A percentile compares a stretch with the other conserved stretches of the same genome.
phyloP scores from a whole-genome alignment of 1,140 invertebrate species.

The Euura saliciscinereae region DNA sequence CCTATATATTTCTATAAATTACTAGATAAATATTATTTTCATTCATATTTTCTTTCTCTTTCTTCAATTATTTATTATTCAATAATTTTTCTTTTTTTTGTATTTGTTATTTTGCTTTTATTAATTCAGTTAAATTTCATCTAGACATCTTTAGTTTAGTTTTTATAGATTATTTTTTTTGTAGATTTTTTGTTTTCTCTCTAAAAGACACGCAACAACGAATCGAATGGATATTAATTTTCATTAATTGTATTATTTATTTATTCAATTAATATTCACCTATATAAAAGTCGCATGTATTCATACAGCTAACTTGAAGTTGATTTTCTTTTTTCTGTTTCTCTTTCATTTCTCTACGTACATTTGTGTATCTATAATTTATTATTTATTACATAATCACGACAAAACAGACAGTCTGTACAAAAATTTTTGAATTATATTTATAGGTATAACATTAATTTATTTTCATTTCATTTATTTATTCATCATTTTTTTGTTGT shows the following conservation, averaged over 20 bases:
- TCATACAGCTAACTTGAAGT: neutral
- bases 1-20: neutral
- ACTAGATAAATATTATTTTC: neutral
- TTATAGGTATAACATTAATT: neutral
- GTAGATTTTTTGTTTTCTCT: slow-evolving; percentile 15
- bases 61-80: neutral
- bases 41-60: neutral
- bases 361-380: neutral
- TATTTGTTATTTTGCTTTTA: neutral
- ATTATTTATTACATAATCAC: neutral
- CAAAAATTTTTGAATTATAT: neutral
- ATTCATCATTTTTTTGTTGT: no score
- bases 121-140: slow-evolving; percentile 19
- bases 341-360: neutral
- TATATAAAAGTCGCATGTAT: slow-evolving; percentile 8
- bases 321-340: slow-evolving; percentile 12
- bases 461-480: no score
- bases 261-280: neutral
- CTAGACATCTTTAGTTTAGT: slow-evolving; percentile 29
- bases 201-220: slow-evolving; percentile 42
- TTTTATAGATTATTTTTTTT: no score
- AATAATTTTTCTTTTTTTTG: neutral
- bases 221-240: slow-evolving; percentile 22
- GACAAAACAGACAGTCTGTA: slow-evolving; percentile 7
- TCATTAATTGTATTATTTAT: neutral